These are phyloP conservation scores for Hydropsyche tenuis DNA, from an alignment of 1,140 invertebrate genomes.

Conservation along the genomic window DNA sequence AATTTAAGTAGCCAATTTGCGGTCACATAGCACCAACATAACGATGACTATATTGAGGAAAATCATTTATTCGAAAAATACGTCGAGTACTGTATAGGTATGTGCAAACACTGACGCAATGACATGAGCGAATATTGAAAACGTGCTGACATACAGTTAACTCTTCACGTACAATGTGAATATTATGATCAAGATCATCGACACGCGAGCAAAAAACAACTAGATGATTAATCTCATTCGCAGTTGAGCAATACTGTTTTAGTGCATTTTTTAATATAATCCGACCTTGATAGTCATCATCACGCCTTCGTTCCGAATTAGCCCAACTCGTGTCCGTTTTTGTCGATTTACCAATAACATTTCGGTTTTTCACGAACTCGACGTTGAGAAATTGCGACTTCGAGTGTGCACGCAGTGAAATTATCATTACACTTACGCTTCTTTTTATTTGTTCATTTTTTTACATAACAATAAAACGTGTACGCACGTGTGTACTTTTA, in stretches of 20 bases:
- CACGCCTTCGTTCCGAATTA: conserved; percentile 4
- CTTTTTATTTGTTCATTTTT: not conserved
- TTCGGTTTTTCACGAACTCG: not conserved
- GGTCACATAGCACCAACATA: not conserved
- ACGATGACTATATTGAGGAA: not conserved
- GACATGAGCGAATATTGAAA: not conserved
- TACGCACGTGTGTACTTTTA: conserved; percentile 21
- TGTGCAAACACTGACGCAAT: conserved; percentile 7
- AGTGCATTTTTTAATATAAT: not conserved
- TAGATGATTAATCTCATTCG: conserved; percentile 13
- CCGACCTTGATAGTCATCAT: conserved; percentile 5
- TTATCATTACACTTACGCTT: not conserved
- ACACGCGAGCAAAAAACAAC: not conserved
- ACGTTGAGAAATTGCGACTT: conserved; percentile 22
- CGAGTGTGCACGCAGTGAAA: not conserved
- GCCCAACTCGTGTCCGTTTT: conserved; percentile 3
- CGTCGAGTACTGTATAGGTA: not conserved
- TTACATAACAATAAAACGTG: conserved; percentile 26
- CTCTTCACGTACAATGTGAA: not conserved
- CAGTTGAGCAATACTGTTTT: not conserved
- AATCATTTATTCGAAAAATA: conserved; percentile 1
- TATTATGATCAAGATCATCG: not conserved
- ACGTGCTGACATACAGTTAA: not conserved
- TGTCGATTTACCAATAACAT: not conserved
- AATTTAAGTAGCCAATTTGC: not conserved